phyloP scores from a whole-genome alignment of 2,113 vertebrate species.

The Onychostruthus taczanowskii region DNA sequence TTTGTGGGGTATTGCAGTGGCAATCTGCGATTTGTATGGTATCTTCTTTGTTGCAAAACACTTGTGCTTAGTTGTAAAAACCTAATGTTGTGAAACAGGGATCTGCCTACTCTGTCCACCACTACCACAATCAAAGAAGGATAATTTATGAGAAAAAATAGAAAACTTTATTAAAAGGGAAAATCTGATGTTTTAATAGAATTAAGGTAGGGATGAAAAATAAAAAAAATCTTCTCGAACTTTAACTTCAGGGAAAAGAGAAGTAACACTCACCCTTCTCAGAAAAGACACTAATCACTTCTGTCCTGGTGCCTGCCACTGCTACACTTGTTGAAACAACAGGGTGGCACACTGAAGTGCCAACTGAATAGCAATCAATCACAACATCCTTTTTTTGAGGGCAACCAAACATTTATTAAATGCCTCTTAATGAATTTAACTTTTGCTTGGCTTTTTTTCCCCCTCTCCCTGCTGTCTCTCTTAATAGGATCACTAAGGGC shows the following conservation, averaged over 20 bases:
- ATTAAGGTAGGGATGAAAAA: neutral
- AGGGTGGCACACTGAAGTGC: neutral
- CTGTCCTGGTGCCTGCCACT: neutral
- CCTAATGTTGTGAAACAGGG: neutral
- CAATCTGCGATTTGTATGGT: neutral
- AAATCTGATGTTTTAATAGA: neutral
- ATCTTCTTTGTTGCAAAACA: neutral
- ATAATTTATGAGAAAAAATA: neutral
- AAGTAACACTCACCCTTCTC: neutral
- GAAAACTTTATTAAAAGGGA: neutral
- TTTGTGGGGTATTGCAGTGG: neutral
- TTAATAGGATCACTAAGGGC: constrained; percentile 19
- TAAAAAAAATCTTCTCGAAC: neutral
- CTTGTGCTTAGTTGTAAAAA: neutral
- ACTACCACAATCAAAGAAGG: neutral
- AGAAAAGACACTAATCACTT: constrained; percentile 1
- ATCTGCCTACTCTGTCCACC: neutral
- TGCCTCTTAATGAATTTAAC: constrained; percentile 14
- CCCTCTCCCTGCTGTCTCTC: neutral
- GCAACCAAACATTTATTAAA: constrained; percentile 4
- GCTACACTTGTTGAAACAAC: constrained; percentile 22
- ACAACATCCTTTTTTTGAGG: neutral
- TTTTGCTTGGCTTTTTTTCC: neutral
- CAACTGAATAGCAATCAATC: constrained; percentile 5
- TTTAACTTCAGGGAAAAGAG: neutral